A percentile compares a stretch with the other conserved stretches of the same genome.
Conservation (phyloP, 2,113 vertebrate species). For the Formicarius rufipectus region DNA sequence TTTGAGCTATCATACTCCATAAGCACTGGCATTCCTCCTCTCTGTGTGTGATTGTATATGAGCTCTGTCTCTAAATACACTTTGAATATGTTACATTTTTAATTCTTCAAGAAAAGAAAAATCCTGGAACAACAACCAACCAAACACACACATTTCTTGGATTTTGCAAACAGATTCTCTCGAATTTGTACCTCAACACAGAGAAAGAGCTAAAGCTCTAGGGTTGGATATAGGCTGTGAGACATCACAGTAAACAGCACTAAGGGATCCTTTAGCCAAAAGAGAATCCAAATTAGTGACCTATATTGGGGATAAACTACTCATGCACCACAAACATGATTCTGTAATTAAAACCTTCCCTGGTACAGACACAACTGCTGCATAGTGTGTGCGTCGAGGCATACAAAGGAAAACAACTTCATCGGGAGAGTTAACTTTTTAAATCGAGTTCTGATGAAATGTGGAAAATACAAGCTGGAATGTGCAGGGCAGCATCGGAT, state of each 20-base stretch:
- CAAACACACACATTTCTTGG: not conserved
- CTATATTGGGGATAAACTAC: not conserved
- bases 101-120: not conserved
- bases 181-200: not conserved
- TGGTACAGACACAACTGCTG: not conserved
- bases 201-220: not conserved
- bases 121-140: not conserved
- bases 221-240: not conserved
- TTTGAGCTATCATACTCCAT: not conserved
- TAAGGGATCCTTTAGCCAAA: not conserved
- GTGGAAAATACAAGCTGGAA: not conserved
- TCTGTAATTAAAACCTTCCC: constrained; percentile 10
- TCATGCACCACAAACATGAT: not conserved
- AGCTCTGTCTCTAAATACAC: not conserved
- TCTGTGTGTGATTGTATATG: not conserved
- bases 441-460: fast-evolving
- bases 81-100: not conserved
- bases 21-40: not conserved
- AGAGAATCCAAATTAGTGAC: constrained; percentile 29
- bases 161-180: not conserved
- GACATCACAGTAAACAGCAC: not conserved
- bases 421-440: not conserved
- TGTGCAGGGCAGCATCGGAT: not conserved
- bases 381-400: not conserved
- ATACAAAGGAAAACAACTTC: not conserved